Base-by-base conservation (phyloP, 2,113 vertebrate species). In the Microtus ochrogaster region DNA sequence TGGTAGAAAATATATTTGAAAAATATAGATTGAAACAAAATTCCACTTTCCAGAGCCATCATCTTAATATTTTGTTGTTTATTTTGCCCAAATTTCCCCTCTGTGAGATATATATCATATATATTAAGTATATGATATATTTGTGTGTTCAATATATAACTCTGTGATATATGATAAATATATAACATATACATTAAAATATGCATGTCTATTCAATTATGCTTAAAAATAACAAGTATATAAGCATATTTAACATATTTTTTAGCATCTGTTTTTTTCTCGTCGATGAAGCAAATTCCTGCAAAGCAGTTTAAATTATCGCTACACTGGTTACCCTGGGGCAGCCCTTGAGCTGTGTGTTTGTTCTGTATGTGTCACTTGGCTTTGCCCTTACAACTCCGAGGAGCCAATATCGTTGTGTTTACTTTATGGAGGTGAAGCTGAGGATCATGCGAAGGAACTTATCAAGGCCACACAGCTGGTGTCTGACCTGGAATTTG, bases 251-350 rank as follows among this genome's bases (percentile, higher is more conserved):
- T 72, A 86, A 83, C 66, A 41, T 11, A 47, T 58, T 74, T 73
- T 81, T 86, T 63, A 68, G 41, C 12, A 76, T 72, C n/a, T 94
- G 5, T 70, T 91, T 95, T 63, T 82, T 94, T 89, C 73, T 92
- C 28, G 74, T 86, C 89, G 47, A 83, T 79, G 91, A 3, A 22
- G 68, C n/a, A 85, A 74, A 91, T 89, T 11, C 17, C 39, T 49
- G 39, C 61, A 86, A 92, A 94, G n/a, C 63, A 76, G 13, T 83
- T 93, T 90, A 89, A 96, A 81, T 83, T 92, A 21, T 52, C 65
- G 44, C 52, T 17, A 1, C 44, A n/a, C 89, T 36, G 36, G 39
- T 89, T 52, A 78, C 21, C 3, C 33, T 1, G 39, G 33, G 39
- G 84, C 52, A 83, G 78, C 13, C 17, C 63, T 41, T 94, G 78